phyloP scores from a whole-genome alignment of 1,140 invertebrate genomes.

The Lepeophtheirus salmonis region DNA sequence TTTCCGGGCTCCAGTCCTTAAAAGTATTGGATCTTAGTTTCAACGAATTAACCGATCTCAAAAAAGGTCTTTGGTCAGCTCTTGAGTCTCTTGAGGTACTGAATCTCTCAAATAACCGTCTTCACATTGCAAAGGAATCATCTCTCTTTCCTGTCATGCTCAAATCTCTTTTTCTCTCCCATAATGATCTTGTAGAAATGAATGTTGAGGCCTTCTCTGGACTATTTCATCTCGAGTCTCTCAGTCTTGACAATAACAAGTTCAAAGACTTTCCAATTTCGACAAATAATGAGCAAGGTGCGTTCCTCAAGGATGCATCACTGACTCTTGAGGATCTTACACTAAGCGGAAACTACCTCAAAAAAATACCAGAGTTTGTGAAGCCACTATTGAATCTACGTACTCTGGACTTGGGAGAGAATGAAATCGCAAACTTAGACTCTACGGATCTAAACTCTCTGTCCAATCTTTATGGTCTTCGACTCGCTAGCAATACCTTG shows the following conservation, averaged over 20 bases:
- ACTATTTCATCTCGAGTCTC: constrained; percentile 45
- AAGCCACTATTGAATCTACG: constrained; percentile 55
- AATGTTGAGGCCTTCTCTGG: constrained; percentile 52
- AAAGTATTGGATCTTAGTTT: constrained; percentile 66
- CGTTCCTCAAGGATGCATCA: constrained; percentile 54
- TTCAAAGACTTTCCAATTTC: no score
- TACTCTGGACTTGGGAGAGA: constrained; percentile 69
- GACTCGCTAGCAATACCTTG: constrained; percentile 68
- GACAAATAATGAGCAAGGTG: constrained; percentile 44
- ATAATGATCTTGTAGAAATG: constrained; percentile 50
- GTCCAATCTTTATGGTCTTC: constrained; percentile 57
- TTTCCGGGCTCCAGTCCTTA: constrained; percentile 46
- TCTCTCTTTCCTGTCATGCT: no score
- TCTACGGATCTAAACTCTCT: constrained; percentile 59
- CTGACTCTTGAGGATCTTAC: constrained; percentile 62
- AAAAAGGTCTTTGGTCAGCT: constrained; percentile 50
- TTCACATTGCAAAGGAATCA: no score
- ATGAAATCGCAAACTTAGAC: constrained; percentile 53
- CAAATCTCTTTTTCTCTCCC: constrained; percentile 47
- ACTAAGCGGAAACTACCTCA: constrained; percentile 59
- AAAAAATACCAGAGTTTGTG: constrained; percentile 53
- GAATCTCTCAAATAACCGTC: constrained; percentile 54
- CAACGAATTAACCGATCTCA: constrained; percentile 64
- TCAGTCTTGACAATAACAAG: constrained; percentile 53
- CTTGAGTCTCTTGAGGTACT: no score